phyloP scores from a whole-genome alignment of 2,113 vertebrate species.

The Sinocyclocheilus anophthalmus region DNA sequence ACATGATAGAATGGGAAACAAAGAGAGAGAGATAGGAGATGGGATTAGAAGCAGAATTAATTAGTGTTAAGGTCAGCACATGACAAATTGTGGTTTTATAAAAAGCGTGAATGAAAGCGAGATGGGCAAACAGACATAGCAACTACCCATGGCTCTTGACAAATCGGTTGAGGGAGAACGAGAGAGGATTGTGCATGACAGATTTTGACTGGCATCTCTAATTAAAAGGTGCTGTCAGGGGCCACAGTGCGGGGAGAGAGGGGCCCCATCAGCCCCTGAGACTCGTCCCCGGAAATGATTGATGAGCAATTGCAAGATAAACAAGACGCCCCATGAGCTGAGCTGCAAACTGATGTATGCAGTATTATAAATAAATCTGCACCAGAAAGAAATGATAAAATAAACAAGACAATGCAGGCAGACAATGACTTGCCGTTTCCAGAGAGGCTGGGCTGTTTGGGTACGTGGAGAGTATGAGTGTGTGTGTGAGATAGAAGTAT shows the following conservation, averaged over 20 bases:
- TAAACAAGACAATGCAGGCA: conserved; percentile 67
- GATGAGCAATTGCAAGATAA: conserved; percentile 80
- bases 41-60: conserved; percentile 33
- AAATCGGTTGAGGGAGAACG: conserved; percentile 37
- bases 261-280: conserved; percentile 71
- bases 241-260: conserved; percentile 70
- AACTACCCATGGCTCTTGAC: conserved; percentile 30
- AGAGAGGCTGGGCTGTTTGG: conserved; percentile 38
- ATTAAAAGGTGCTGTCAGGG: conserved; percentile 80
- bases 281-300: conserved; percentile 73
- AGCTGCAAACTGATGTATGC: conserved; percentile 73
- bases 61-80: conserved; percentile 31
- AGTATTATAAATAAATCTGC: conserved; percentile 71
- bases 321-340: conserved; percentile 71
- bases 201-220: conserved; percentile 77
- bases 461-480: conserved; percentile 38
- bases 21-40: conserved; percentile 2
- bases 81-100: conserved; percentile 34
- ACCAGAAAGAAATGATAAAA: conserved; percentile 54
- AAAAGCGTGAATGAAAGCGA: conserved; percentile 5
- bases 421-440: conserved; percentile 47
- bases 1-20: conserved; percentile 56
- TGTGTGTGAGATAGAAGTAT: conserved; percentile 40
- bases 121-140: conserved; percentile 16
- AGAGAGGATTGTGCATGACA: conserved; percentile 61